These are phyloP conservation scores for Pseudomyrmex concolor DNA, from an alignment of 1,140 invertebrate genomes.

Conservation along the genomic window DNA sequence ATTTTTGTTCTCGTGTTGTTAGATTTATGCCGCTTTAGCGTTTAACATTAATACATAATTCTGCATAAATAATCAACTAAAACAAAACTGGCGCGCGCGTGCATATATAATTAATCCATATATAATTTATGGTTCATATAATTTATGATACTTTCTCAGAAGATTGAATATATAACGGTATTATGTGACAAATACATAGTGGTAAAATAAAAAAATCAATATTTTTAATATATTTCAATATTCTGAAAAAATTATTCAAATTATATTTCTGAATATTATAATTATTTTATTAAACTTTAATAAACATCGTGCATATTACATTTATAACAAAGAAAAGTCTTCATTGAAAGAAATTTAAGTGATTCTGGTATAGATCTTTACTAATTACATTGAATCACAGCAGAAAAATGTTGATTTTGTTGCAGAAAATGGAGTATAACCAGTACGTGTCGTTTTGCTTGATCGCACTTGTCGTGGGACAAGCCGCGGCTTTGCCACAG, in stretches of 20 bases:
- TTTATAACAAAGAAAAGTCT: background rate
- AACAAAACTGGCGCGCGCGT: background rate
- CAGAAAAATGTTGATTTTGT: background rate
- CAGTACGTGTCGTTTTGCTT: conserved; percentile 80
- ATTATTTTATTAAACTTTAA: background rate
- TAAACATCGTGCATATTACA: background rate
- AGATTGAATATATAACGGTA: no score
- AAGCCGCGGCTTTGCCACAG: conserved; percentile 80
- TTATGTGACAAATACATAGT: no score
- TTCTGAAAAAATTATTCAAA: no score
- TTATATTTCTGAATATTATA: background rate
- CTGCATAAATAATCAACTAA: background rate
- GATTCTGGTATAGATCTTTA: background rate
- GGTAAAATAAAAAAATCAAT: no score
- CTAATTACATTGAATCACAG: background rate
- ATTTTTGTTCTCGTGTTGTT: conserved; percentile 26
- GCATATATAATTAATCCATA: background rate
- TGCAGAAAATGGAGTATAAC: conserved; percentile 80
- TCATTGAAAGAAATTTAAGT: background rate
- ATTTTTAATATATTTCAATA: no score
- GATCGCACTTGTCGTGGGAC: conserved; percentile 80
- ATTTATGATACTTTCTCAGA: no score
- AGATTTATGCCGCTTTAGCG: background rate
- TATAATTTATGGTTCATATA: no score
- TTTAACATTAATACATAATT: background rate